Percentiles rank a stretch among this genome's conserved stretches.
phyloP scores from a whole-genome alignment of 2,113 vertebrate species.

The Formicarius rufipectus region DNA sequence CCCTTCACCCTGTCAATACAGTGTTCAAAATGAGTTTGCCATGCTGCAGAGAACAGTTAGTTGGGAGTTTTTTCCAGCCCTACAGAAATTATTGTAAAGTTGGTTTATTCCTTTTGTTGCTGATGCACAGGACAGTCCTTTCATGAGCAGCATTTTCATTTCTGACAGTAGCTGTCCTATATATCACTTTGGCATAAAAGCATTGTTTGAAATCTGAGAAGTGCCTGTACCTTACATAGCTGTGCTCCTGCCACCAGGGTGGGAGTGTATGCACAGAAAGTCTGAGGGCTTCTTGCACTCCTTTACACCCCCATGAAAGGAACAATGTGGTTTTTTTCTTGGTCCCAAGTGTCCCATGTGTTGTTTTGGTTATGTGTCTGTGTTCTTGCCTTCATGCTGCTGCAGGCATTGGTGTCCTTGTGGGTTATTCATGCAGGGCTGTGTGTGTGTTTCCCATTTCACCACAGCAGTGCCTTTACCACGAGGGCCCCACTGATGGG shows the following conservation, averaged over 20 bases:
- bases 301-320: not conserved
- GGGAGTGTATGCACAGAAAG: not conserved
- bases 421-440: not conserved
- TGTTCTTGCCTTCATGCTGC: not conserved
- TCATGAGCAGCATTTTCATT: not conserved
- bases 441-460: not conserved
- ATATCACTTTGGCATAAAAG: not conserved
- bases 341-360: not conserved
- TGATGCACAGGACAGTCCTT: slow-evolving; percentile 1
- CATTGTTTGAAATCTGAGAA: not conserved
- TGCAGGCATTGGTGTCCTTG: not conserved
- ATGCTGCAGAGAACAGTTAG: not conserved
- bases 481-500: too few relatives aligned
- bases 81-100: not conserved
- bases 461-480: not conserved
- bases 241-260: not conserved
- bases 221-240: not conserved
- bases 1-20: not conserved
- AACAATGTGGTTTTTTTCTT: not conserved
- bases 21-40: not conserved
- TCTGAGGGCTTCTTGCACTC: not conserved
- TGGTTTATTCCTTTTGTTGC: not conserved
- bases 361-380: not conserved
- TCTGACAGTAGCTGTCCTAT: not conserved
- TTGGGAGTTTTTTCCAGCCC: not conserved